Conservation (phyloP, 2,888 invertebrate genomes). For the Melanotus villosus region DNA sequence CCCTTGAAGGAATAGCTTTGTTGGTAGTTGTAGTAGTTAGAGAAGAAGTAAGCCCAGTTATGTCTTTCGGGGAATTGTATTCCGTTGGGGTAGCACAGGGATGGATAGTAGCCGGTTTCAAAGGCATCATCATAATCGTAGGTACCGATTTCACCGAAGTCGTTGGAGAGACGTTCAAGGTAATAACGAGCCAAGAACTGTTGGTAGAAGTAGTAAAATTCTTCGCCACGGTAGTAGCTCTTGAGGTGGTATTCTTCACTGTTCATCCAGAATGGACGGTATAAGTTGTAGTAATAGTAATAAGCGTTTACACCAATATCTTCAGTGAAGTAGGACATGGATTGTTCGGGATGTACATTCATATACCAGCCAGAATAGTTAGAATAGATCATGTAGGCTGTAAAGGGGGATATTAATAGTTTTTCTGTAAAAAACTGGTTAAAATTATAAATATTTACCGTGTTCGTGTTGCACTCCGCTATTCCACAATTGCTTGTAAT, state of each 20-base stretch:
- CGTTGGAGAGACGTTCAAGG: conserved; percentile 81
- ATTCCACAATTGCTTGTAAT: conserved; percentile 71
- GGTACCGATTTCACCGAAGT: conserved; percentile 76
- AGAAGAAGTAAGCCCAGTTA: conserved; percentile 70
- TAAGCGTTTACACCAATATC: conserved; percentile 78
- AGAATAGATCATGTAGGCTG: conserved; percentile 72
- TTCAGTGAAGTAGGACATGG: conserved; percentile 79
- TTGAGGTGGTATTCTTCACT: conserved; percentile 70
- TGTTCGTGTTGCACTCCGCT: not conserved
- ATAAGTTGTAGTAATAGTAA: conserved; percentile 75
- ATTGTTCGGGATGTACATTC: conserved; percentile 71
- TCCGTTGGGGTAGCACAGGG: conserved; percentile 76
- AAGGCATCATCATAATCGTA: conserved; percentile 71
- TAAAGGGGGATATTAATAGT: not conserved
- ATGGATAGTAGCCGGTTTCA: conserved; percentile 75
- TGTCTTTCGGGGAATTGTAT: conserved; percentile 77
- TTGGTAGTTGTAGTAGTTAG: conserved; percentile 64
- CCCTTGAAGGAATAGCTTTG: conserved; percentile 60
- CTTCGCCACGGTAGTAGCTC: conserved; percentile 76
- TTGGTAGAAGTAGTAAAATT: conserved; percentile 77
- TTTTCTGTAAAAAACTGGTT: too few relatives aligned
- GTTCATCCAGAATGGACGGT: conserved; percentile 77
- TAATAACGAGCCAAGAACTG: conserved; percentile 81
- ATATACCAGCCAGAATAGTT: conserved; percentile 75
- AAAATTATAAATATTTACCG: conserved; percentile 5